Base-by-base conservation (phyloP, 2,113 vertebrate genomes). In the Ornithorhynchus anatinus region DNA sequence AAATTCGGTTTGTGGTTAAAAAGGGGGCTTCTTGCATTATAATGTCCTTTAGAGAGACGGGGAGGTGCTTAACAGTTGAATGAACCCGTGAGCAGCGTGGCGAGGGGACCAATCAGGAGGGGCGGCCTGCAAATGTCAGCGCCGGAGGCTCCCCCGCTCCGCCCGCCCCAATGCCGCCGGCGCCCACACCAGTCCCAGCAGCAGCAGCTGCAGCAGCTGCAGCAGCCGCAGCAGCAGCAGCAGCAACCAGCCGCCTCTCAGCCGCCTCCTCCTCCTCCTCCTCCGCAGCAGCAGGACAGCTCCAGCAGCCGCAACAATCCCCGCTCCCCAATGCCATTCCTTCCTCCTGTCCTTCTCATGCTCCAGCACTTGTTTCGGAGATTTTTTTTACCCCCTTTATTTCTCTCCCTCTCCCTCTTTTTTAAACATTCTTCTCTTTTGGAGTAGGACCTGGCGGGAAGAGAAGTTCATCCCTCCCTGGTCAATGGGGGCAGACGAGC, bases 1-100 rank as follows among this genome's bases (percentile, higher is more conserved):
- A 97, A 97, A 97, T 96, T 96, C 95, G 92, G 95, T 95, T 96
- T 97, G 97, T 96, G 96, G 94, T 97, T 97, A 97, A 96, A 98
- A 97, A 95, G 96, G 94, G 94, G 94, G 94, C 94, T 94, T 94
- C 95, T 94, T 95, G 95, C 95, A 97, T 98, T 99, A 97, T 97
- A 97, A 97, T 96, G 95, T 95, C 94, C 96, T 96, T 96, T 96
- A 96, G 94, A 96, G 94, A 94, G 94, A 95, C 86, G 94, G 96
- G 96, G 97, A 96, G 96, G 96, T 94, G 96, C 97, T 95, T 97
- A 96, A 96, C 95, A 96, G 94, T 94, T 95, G 93, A 95, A 92
- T 95, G 96, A 96, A 93, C 93, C 91, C 91, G 89, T 95, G 94
- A 95, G 95, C 94, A 94, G 94, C 95, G 94, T 92, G 92, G 94